A percentile compares a stretch with the other conserved stretches of the same genome.
Conservation (phyloP, 2,113 vertebrate genomes). For the Corythornis madagascariensis region DNA sequence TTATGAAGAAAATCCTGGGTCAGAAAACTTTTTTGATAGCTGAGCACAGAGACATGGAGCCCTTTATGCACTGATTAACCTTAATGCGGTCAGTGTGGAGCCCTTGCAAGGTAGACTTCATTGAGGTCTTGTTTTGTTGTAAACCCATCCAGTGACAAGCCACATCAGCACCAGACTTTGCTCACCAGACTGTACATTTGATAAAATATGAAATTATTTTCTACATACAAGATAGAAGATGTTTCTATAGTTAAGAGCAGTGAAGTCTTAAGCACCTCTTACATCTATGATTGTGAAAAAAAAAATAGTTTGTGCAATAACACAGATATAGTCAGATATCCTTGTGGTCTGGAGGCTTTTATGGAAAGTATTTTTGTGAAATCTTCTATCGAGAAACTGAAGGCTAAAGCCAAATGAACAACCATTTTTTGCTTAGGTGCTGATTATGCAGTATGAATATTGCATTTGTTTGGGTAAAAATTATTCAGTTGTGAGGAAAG, state of each 20-base stretch:
- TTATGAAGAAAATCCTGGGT: not conserved
- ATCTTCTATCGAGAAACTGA: not conserved
- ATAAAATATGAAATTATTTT: not conserved
- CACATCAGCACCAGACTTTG: not conserved
- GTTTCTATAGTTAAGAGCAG: not conserved
- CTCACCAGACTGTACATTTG: not conserved
- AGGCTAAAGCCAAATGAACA: not conserved
- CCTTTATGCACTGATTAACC: not conserved
- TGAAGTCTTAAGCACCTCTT: not conserved
- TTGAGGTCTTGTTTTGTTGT: not conserved
- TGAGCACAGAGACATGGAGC: not conserved
- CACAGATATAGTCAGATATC: not conserved
- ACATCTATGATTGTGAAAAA: not conserved
- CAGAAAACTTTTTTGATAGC: not conserved
- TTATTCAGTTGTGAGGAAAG: not conserved
- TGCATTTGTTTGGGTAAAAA: not conserved
- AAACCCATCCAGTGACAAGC: not conserved
- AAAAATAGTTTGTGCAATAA: not conserved
- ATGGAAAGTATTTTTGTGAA: not conserved
- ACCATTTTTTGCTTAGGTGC: not conserved
- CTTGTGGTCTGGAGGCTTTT: not conserved
- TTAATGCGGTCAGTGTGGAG: fast-evolving
- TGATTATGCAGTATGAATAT: not conserved
- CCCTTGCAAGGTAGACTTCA: not conserved
- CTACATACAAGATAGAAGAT: not conserved